Evolutionary conservation across 2,797 vertebrate genomes (phyloP).

Genomic region (Sternotherus odoratus): DNA sequence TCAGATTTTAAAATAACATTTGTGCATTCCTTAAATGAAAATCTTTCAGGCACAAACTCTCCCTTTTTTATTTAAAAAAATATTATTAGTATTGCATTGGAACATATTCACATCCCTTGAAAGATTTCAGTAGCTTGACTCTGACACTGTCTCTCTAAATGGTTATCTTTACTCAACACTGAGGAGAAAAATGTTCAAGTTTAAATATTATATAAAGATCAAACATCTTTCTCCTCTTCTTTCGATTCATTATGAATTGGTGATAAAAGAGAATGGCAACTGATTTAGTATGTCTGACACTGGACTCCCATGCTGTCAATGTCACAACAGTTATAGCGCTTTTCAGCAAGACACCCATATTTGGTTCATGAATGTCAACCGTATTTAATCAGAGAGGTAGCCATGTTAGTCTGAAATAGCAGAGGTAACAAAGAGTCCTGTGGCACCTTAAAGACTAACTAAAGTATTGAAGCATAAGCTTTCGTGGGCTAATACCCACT

Average conservation of each 20-base stretch:
- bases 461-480: too few relatives aligned
- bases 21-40: conserved; percentile 22
- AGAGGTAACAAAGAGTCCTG: too few relatives aligned
- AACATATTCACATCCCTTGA: not conserved
- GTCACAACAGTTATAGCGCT: conserved; percentile 23
- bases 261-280: not conserved
- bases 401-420: too few relatives aligned
- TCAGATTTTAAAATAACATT: conserved; percentile 20
- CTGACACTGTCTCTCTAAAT: conserved; percentile 1
- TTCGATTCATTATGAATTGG: conserved; percentile 9
- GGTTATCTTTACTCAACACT: not conserved
- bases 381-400: too few relatives aligned
- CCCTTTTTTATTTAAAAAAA: not conserved
- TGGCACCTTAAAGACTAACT: too few relatives aligned
- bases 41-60: conserved; percentile 8
- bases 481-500: too few relatives aligned
- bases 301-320: not conserved
- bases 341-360: conserved; percentile 35
- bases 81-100: not conserved
- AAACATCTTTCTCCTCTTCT: not conserved
- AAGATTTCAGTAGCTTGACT: not conserved
- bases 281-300: not conserved
- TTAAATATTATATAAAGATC: not conserved
- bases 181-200: not conserved
- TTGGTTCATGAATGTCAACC: conserved; percentile 37